phyloP scores from a whole-genome alignment of 2,888 invertebrate genomes.

The Tenthredo amoena region DNA sequence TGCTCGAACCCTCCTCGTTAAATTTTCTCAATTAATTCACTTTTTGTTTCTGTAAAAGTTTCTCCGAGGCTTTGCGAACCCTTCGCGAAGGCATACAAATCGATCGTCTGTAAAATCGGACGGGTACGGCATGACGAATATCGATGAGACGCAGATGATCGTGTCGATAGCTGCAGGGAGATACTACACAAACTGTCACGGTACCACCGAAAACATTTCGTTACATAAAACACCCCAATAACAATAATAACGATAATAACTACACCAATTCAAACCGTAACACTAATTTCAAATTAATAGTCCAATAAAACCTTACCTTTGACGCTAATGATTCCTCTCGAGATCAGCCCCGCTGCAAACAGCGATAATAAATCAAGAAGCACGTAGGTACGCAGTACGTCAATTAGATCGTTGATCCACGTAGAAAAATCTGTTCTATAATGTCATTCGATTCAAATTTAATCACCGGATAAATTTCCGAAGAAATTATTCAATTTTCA shows the following conservation, averaged over 20 bases:
- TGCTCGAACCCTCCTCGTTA: not conserved
- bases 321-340: slow-evolving; percentile 17
- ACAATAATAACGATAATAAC: not conserved
- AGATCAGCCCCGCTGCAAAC: not conserved
- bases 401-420: not conserved
- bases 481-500: not conserved
- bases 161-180: not conserved
- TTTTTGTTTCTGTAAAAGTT: not conserved
- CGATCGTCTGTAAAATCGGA: slow-evolving; percentile 36
- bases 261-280: not conserved
- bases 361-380: not conserved
- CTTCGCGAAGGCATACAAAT: slow-evolving; percentile 29
- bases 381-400: not conserved
- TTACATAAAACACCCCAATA: not conserved
- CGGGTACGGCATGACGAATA: slow-evolving; percentile 36
- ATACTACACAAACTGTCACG: not conserved
- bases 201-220: not conserved
- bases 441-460: not conserved
- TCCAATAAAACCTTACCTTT: slow-evolving; percentile 1
- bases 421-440: not conserved
- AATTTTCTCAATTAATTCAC: not conserved
- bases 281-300: slow-evolving; percentile 12
- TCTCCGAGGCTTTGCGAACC: not conserved
- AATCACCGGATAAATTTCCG: not conserved
- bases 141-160: slow-evolving; percentile 37